phyloP scores from a whole-genome alignment of 2,888 invertebrate species.

The Lepidocyrtoides sp. region DNA sequence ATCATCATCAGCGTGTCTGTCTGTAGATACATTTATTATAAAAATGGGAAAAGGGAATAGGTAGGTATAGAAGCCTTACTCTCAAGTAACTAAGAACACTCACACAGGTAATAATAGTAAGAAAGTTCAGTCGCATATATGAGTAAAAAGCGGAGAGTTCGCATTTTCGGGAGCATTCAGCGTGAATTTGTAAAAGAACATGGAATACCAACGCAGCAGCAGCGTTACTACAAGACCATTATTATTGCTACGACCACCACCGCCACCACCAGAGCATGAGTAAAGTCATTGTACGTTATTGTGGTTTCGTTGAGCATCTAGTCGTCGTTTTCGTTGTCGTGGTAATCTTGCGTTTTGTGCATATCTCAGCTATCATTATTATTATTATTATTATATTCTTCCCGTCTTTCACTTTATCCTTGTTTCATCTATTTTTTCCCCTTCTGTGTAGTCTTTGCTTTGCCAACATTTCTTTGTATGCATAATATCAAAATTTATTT shows the following conservation, averaged over 20 bases:
- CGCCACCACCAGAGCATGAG: constrained; percentile 21
- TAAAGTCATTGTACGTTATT: constrained; percentile 75
- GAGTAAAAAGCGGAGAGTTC: background rate
- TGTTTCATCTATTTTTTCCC: constrained; percentile 48
- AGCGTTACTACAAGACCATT: constrained; percentile 8
- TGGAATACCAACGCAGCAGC: constrained; percentile 13
- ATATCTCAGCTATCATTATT: background rate
- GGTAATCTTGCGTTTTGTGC: constrained; percentile 29
- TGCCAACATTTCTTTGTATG: no score
- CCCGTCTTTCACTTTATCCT: constrained; percentile 2
- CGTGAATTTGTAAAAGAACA: constrained; percentile 71
- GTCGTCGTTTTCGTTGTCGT: background rate
- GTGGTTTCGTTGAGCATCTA: constrained; percentile 65
- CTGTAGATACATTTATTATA: constrained; percentile 44
- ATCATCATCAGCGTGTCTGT: no score
- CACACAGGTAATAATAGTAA: background rate
- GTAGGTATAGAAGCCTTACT: background rate
- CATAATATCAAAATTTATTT: no score
- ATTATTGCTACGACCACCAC: background rate
- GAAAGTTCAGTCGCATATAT: background rate
- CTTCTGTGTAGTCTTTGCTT: no score
- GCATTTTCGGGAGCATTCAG: constrained; percentile 78
- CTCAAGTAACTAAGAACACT: background rate
- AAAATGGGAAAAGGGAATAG: constrained; percentile 24
- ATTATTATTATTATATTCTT: constrained; percentile 9